A percentile compares a stretch with the other conserved stretches of the same genome.
Evolutionary conservation across 2,888 invertebrate genomes (phyloP).

Genomic region (Himalopsyche anomala): DNA sequence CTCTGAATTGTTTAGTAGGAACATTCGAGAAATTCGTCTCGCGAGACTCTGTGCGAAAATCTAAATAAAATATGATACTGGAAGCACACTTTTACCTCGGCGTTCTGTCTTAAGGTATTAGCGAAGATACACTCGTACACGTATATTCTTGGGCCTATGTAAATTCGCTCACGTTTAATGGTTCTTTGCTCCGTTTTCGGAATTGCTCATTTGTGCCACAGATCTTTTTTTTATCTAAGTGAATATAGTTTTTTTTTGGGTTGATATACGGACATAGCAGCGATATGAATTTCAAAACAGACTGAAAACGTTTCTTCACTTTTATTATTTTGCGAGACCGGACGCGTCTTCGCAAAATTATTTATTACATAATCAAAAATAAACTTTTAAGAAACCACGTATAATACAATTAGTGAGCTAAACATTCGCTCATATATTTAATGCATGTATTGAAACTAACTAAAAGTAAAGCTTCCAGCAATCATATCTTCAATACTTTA

Average conservation of each 20-base stretch:
- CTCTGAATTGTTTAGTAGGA: slow-evolving; percentile 61
- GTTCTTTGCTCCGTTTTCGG: slow-evolving; percentile 23
- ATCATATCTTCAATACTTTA: too few relatives aligned
- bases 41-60: slow-evolving; percentile 55
- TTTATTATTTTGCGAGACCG: too few relatives aligned
- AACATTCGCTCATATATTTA: too few relatives aligned
- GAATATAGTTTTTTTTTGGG: slow-evolving; percentile 8
- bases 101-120: slow-evolving; percentile 36
- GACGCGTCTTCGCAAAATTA: too few relatives aligned
- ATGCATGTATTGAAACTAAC: too few relatives aligned
- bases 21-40: slow-evolving; percentile 61
- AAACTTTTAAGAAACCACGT: too few relatives aligned
- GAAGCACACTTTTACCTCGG: slow-evolving; percentile 40
- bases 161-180: slow-evolving; percentile 42
- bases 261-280: neutral
- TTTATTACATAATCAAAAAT: too few relatives aligned
- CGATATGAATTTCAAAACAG: neutral
- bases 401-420: too few relatives aligned
- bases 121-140: slow-evolving; percentile 38
- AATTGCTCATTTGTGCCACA: slow-evolving; percentile 40
- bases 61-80: slow-evolving; percentile 56
- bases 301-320: too few relatives aligned
- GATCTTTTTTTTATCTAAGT: slow-evolving; percentile 32
- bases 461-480: too few relatives aligned
- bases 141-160: slow-evolving; percentile 37